phyloP scores from a whole-genome alignment of 2,797 vertebrate genomes.

The Liasis olivaceus region DNA sequence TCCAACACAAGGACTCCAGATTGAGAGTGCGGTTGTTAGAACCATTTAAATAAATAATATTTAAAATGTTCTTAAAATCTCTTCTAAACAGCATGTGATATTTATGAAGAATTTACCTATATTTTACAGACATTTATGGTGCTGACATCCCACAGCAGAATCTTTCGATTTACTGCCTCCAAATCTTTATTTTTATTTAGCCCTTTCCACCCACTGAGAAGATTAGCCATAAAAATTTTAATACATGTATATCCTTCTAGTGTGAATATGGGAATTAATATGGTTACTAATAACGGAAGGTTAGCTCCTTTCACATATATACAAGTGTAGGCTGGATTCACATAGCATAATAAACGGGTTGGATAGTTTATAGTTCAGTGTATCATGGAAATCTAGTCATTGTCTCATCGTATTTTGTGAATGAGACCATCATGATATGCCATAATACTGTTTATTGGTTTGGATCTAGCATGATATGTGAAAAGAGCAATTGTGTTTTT shows the following conservation, averaged over 20 bases:
- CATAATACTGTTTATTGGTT: not conserved
- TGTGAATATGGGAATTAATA: not conserved
- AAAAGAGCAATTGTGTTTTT: not conserved
- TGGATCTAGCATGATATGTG: not conserved
- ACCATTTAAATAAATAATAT: not conserved
- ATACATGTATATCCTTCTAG: conserved; percentile 94
- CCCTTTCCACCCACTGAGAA: conserved; percentile 89
- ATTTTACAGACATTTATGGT: conserved; percentile 91
- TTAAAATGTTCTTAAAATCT: not conserved
- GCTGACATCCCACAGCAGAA: conserved; percentile 88
- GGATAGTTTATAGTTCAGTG: not conserved
- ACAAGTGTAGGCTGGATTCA: not conserved
- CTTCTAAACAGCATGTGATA: not conserved
- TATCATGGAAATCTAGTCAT: not conserved
- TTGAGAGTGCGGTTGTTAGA: not conserved
- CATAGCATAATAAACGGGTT: not conserved
- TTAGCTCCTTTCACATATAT: not conserved
- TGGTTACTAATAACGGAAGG: not conserved
- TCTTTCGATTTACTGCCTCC: conserved; percentile 91
- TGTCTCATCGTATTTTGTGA: not conserved
- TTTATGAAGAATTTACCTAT: not conserved
- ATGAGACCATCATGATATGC: not conserved
- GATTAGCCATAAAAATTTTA: conserved; percentile 83
- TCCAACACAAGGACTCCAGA: not conserved
- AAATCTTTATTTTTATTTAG: conserved; percentile 85